These are phyloP conservation scores for Pseudopipra pipra DNA, from an alignment of 2,113 vertebrate genomes.

Conservation along the genomic window DNA sequence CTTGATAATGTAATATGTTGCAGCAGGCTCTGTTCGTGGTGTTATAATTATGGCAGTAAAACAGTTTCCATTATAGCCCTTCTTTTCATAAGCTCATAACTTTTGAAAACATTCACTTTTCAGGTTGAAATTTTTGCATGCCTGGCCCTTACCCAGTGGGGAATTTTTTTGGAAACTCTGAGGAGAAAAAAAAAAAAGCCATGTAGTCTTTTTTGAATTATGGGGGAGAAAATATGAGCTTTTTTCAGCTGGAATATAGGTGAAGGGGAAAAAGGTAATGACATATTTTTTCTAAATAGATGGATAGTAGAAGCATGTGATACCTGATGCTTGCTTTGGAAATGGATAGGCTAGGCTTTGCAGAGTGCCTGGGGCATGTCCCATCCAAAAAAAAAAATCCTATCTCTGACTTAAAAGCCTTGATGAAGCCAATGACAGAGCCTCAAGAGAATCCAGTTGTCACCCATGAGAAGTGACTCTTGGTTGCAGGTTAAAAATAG, in stretches of 20 bases:
- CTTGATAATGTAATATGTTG: constrained; percentile 43
- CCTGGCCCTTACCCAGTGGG: not conserved
- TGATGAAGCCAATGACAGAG: not conserved
- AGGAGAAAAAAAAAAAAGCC: not conserved
- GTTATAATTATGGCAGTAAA: constrained; percentile 61
- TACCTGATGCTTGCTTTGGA: not conserved
- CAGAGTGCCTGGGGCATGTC: not conserved
- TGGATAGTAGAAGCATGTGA: not conserved
- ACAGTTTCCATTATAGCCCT: constrained; percentile 46
- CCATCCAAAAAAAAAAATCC: not conserved
- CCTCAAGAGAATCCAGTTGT: not conserved
- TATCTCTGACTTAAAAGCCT: not conserved
- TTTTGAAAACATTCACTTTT: constrained; percentile 43
- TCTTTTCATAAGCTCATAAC: constrained; percentile 56
- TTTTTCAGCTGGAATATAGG: not conserved
- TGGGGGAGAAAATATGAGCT: not conserved
- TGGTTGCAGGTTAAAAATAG: constrained; percentile 26
- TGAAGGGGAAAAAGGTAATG: not conserved
- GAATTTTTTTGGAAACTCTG: not conserved
- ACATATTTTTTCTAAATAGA: not conserved
- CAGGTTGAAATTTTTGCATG: not conserved
- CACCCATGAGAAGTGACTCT: not conserved
- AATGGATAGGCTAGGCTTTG: not conserved
- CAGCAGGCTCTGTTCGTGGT: constrained; percentile 31
- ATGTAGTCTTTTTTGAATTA: not conserved